Evolutionary conservation across 2,113 vertebrate species (phyloP).

Genomic region (Rousettus leschenaultii): DNA sequence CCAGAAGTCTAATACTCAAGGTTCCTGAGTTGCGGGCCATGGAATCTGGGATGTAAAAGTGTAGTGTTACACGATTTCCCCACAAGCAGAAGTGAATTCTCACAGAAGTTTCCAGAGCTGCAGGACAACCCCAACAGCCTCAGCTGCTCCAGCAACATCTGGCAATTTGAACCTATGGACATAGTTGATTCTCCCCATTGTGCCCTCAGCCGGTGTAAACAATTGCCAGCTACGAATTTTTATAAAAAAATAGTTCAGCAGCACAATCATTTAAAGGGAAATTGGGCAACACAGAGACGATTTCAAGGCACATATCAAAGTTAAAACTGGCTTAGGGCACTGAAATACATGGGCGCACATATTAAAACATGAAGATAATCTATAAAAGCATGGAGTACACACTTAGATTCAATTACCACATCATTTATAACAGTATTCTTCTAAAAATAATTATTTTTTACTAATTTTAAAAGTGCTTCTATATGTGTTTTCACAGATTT

Average conservation of each 20-base stretch:
- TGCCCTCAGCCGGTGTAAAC: not conserved
- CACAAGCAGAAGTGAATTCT: not conserved
- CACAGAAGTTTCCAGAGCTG: not conserved
- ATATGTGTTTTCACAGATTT: not conserved
- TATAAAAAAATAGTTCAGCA: not conserved
- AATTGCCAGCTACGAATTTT: not conserved
- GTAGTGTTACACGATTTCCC: not conserved
- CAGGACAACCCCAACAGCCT: not conserved
- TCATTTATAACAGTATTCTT: not conserved
- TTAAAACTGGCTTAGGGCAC: not conserved
- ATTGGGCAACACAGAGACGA: not conserved
- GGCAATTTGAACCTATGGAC: not conserved
- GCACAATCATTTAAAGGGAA: not conserved
- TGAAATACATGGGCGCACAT: not conserved
- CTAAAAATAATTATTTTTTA: not conserved
- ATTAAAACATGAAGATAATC: not conserved
- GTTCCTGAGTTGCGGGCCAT: not conserved
- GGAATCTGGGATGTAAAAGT: not conserved
- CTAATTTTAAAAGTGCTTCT: not conserved
- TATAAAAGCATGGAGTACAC: not conserved
- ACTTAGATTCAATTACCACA: not conserved
- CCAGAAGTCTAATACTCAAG: not conserved
- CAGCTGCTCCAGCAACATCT: not conserved
- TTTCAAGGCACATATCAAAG: not conserved
- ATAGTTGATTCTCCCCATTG: not conserved